Evolutionary conservation across 2,888 invertebrate genomes (phyloP).

Genomic region (Trachelus stipa): DNA sequence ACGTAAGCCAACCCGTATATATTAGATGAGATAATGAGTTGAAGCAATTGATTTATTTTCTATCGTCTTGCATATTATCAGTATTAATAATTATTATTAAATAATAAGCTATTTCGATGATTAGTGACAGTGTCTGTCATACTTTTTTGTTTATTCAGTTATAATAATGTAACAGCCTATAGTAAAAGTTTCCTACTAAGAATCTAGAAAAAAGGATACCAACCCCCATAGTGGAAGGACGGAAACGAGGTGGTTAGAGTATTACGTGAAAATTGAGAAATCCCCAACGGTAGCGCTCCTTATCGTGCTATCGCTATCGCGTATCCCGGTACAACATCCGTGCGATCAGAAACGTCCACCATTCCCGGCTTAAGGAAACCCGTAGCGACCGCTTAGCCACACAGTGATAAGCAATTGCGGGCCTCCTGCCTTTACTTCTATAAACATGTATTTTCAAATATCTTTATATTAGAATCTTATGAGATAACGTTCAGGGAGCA

Average conservation of each 20-base stretch:
- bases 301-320: slow-evolving; percentile 42
- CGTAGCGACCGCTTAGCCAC: slow-evolving; percentile 50
- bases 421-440: background rate
- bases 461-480: background rate
- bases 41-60: background rate
- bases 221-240: background rate
- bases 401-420: slow-evolving; percentile 51
- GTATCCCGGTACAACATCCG: slow-evolving; percentile 61
- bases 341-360: slow-evolving; percentile 48
- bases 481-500: background rate
- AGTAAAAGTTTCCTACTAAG: background rate
- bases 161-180: background rate
- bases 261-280: slow-evolving; percentile 38
- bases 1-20: background rate
- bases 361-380: slow-evolving; percentile 56
- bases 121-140: background rate
- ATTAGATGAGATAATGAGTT: background rate
- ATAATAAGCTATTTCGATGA: background rate
- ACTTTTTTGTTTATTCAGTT: background rate
- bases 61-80: background rate
- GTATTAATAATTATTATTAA: background rate
- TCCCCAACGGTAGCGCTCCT: slow-evolving; percentile 37
- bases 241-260: background rate
- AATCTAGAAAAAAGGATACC: background rate
- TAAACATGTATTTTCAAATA: background rate